Conservation (phyloP, 2,113 vertebrate species). For the Pagrus major region DNA sequence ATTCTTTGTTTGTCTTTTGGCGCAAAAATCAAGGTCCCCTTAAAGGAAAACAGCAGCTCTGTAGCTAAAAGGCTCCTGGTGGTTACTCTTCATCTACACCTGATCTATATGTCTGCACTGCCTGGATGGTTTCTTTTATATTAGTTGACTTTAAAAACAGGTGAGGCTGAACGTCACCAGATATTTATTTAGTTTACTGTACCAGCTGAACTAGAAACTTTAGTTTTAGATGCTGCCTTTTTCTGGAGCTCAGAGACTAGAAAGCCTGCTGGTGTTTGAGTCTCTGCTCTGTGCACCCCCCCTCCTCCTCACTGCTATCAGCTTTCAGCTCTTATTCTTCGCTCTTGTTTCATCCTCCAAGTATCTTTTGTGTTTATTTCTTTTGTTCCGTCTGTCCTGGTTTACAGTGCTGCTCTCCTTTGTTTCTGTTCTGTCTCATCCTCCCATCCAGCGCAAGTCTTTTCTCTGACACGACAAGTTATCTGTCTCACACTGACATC, state of each 20-base stretch:
- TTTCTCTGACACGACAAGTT: slow-evolving; percentile 31
- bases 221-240: not conserved
- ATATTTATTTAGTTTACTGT: slow-evolving; percentile 38
- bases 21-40: not conserved
- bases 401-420: slow-evolving; percentile 33
- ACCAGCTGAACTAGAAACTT: slow-evolving; percentile 33
- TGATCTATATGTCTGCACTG: not conserved
- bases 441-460: slow-evolving; percentile 28
- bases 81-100: not conserved
- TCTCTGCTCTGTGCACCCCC: slow-evolving; percentile 29
- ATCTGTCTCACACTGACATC: slow-evolving; percentile 27
- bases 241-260: slow-evolving; percentile 2
- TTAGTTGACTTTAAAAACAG: slow-evolving; percentile 10
- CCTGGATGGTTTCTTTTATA: not conserved
- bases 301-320: slow-evolving; percentile 33
- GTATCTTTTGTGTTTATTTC: slow-evolving; percentile 32
- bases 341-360: slow-evolving; percentile 38
- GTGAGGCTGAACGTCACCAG: not conserved
- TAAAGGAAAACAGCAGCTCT: not conserved
- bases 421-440: slow-evolving; percentile 18
- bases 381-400: not conserved
- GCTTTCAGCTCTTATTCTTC: slow-evolving; percentile 37
- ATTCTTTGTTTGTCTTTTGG: not conserved
- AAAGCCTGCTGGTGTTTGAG: slow-evolving; percentile 30
- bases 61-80: not conserved